Conservation (phyloP, 2,113 vertebrate genomes). For the Chlamydotis undulata region DNA sequence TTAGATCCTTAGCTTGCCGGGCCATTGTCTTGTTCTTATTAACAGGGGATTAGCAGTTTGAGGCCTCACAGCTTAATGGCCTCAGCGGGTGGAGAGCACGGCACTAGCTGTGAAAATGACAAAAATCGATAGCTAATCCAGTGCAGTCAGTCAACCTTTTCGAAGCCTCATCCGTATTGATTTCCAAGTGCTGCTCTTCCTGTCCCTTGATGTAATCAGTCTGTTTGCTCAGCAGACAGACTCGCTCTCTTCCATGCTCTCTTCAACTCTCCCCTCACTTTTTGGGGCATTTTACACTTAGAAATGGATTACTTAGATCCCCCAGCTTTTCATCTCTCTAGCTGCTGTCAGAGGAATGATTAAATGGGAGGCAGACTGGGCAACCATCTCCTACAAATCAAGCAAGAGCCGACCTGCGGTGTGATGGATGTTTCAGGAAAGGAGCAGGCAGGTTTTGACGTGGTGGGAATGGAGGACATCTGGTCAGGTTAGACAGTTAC, state of each 20-base stretch:
- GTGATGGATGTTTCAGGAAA: conserved; percentile 46
- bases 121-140: conserved; percentile 82
- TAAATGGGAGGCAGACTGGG: conserved; percentile 8
- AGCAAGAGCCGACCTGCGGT: neutral
- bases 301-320: conserved; percentile 64
- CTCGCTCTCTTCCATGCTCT: neutral
- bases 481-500: conserved; percentile 7
- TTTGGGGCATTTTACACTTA: conserved; percentile 25
- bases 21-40: conserved; percentile 65
- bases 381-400: conserved; percentile 37
- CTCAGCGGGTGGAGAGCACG: conserved; percentile 62
- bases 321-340: conserved; percentile 27
- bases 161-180: conserved; percentile 78
- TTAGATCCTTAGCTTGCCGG: neutral
- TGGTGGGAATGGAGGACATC: conserved; percentile 12
- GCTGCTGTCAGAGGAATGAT: conserved; percentile 36
- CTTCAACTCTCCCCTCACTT: neutral
- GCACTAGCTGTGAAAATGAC: conserved; percentile 76
- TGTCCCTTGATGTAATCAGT: conserved; percentile 72
- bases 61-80: conserved; percentile 62
- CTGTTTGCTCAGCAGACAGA: conserved; percentile 68
- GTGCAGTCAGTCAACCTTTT: conserved; percentile 79
- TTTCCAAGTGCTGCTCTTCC: conserved; percentile 73
- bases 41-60: conserved; percentile 67
- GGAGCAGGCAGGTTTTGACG: neutral